Base-by-base conservation (phyloP, 2,113 vertebrate species). In the Syngnathus floridae region DNA sequence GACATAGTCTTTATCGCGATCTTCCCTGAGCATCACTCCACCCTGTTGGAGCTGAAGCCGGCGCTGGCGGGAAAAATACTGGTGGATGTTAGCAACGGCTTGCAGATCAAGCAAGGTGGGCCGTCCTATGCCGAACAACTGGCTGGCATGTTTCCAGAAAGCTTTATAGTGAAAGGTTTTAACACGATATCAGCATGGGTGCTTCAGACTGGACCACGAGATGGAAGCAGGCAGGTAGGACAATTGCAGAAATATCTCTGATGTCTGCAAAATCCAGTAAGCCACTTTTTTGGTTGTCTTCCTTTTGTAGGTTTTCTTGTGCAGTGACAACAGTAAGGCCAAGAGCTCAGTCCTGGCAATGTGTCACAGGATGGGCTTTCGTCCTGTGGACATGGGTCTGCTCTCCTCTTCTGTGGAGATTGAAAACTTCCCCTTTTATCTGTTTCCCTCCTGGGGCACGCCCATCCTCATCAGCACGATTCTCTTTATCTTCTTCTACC, bases 131-230 rank as follows among this genome's bases (percentile, higher is more conserved):
- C 95, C 0, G 92, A 96, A 63, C 90, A 88, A 82, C 89, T 99
- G 79, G 95, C 95, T 0, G 90, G 91, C 14, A 73, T 95, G 69
- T 98, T 99, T 75, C 95, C 97, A 1, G 88, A 93, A 69, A 94
- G 93, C 65, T 72, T 56, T 0, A 91, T 99, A 26, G 95, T 99
- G 61, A 98, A 99, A 80, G 96, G 90, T 9, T 96, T 99, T 73
- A 99, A 98, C 0, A 93, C 94, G 67, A 70, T 97, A 73, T 98
- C 97, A 1, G 94, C 96, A 0, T 99, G 97, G 97, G 88, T 91
- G 0, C 84, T 98, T 45, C 95, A 96, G 86, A 77, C 82, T 0
- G 95, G 95, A 10, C 90, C 94, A 1, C 90, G 90, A 65, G 95
- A 99, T 62, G 94, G 94, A 40, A 96, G 91, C 79, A 90, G 91